Percentiles rank a stretch among this genome's conserved stretches.
phyloP scores from a whole-genome alignment of 2,797 vertebrate species.

The Antrozous pallidus region DNA sequence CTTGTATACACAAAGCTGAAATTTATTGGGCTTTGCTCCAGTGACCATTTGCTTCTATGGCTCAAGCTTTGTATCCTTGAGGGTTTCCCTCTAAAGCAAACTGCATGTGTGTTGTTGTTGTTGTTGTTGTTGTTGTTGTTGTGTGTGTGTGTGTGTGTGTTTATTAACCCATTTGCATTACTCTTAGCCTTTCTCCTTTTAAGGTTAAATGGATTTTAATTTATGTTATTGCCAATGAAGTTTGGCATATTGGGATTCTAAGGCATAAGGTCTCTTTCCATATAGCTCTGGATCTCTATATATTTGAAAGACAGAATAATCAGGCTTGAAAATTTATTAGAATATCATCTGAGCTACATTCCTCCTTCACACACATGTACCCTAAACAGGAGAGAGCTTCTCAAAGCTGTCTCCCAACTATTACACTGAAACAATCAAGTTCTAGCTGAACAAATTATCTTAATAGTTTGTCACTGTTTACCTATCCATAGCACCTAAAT shows the following conservation, averaged over 20 bases:
- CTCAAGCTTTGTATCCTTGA: slow-evolving; percentile 52
- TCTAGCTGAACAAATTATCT: neutral
- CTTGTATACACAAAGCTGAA: slow-evolving; percentile 41
- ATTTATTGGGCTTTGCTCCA: slow-evolving; percentile 22
- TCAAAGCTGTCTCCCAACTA: neutral
- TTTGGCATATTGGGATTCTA: slow-evolving; percentile 6
- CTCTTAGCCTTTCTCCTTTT: slow-evolving; percentile 54
- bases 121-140: too few species aligned
- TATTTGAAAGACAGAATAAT: neutral
- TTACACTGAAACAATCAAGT: neutral
- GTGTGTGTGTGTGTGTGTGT: too few species aligned
- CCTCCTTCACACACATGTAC: neutral
- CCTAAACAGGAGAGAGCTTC: neutral
- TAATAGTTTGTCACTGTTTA: neutral
- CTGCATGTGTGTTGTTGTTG: neutral
- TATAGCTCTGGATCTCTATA: neutral
- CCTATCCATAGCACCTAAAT: neutral
- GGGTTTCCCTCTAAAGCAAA: slow-evolving; percentile 28
- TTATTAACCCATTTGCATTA: slow-evolving; percentile 6
- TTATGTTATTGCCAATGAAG: neutral
- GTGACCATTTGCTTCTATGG: slow-evolving; percentile 39
- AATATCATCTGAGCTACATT: neutral
- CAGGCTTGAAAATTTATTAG: neutral
- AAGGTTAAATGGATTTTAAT: slow-evolving; percentile 46
- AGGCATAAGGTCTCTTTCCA: neutral